Base-by-base conservation (phyloP, 2,888 invertebrate species). In the Sarcophaga caerulescens region DNA sequence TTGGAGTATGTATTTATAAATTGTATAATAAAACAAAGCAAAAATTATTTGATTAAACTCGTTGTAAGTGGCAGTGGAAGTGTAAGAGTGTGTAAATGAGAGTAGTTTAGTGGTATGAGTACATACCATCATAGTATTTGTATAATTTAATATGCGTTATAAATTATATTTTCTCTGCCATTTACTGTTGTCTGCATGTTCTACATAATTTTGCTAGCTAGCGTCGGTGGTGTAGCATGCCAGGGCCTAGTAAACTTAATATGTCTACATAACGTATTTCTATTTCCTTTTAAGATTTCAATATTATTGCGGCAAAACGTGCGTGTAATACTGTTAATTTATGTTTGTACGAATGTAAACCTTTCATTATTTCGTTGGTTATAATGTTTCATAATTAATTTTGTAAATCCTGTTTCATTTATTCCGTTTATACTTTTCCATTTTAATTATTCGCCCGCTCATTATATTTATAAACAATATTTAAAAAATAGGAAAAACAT, bases 381-480 rank as follows among this genome's bases (percentile, higher is more conserved):
- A 35, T 76, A 70, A 70, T 81, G 75, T 21, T 76, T 45, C 70
- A 76, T 76, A 81, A 81, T 81, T 81, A 76, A 76, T 76, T 81
- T 81, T 70, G 14, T 52, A 44, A 70, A 62, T 76, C 57, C 44
- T 75, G 63, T 65, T 63, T 19, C 11, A 57, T 25, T 70, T 57
- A 14, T n/a, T 21, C 2, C 47, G 52, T 69, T 19, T 44, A 17
- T 35, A 14, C 35, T 17, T 69, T 68, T 69, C n/a, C n/a, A 63
- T 75, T 60, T 74, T 69, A 81, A 81, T 69, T 81, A n/a, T n/a
- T n/a, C n/a, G n/a, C n/a, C n/a, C n/a, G n/a, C n/a, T n/a, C n/a
- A n/a, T n/a, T 23, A 57, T 4, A 35, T 25, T 23, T 23, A 44
- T 44, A 59, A 2, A 21, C 19, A 21, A n/a, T n/a, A n/a, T n/a